Conservation (phyloP, 2,888 invertebrate genomes). For the Perdita meconis region DNA sequence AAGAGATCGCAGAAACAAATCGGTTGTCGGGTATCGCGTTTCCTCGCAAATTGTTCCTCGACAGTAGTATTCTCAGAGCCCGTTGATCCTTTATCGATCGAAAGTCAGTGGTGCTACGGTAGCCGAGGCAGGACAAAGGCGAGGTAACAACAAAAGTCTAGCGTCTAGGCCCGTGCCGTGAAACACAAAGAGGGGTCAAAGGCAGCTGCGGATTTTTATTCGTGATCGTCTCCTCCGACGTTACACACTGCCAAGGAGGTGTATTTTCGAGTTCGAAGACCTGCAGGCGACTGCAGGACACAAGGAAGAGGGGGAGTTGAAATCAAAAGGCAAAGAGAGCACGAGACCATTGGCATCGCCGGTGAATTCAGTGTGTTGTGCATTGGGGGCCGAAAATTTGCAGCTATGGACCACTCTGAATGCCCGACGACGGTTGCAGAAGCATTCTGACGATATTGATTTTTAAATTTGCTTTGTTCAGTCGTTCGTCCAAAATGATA, state of each 20-base stretch:
- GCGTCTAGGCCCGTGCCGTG: conserved; percentile 72
- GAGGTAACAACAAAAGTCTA: conserved; percentile 75
- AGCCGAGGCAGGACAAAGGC: conserved; percentile 66
- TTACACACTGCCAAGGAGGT: conserved; percentile 45
- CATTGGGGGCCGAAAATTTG: conserved; percentile 36
- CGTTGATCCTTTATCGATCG: conserved; percentile 67
- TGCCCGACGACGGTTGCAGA: conserved; percentile 18
- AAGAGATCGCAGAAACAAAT: neutral
- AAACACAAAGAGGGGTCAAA: conserved; percentile 58
- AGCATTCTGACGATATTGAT: neutral
- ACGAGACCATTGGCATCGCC: conserved; percentile 42
- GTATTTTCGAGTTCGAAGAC: conserved; percentile 60
- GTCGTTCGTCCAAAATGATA: no score
- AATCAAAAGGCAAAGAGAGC: conserved; percentile 49
- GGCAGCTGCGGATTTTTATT: conserved; percentile 77
- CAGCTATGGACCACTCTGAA: conserved; percentile 11
- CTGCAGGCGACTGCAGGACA: conserved; percentile 55
- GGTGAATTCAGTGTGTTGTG: conserved; percentile 34
- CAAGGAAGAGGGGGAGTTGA: conserved; percentile 50
- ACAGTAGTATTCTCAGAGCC: conserved; percentile 3
- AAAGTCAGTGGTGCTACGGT: conserved; percentile 71
- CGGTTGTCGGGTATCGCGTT: conserved; percentile 2
- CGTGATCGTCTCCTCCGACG: conserved; percentile 63
- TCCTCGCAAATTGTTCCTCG: neutral
- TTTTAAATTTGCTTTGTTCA: neutral